Evolutionary conservation across 1,140 invertebrate species (phyloP).

Genomic region (Aleiodes sp.): DNA sequence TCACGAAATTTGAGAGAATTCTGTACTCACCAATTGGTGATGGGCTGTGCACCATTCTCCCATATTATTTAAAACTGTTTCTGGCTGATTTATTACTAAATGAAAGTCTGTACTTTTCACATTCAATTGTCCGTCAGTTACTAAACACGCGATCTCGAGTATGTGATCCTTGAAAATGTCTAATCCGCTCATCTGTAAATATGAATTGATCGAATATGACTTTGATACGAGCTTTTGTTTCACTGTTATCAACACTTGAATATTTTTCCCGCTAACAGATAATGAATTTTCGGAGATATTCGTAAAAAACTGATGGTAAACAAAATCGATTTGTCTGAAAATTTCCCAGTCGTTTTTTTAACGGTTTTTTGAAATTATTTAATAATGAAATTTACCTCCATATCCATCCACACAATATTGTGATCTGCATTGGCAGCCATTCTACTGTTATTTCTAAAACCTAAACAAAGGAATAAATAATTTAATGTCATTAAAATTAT

Average conservation of each 20-base stretch:
- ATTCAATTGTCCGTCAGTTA: slow-evolving; percentile 86
- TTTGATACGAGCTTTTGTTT: no score
- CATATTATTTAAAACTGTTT: slow-evolving; percentile 81
- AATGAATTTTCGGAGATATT: no score
- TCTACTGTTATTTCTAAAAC: neutral
- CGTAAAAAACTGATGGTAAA: no score
- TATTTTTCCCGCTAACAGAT: no score
- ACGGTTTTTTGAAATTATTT: neutral
- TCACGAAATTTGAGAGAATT: slow-evolving; percentile 14
- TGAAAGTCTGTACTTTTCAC: slow-evolving; percentile 80
- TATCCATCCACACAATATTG: slow-evolving; percentile 54
- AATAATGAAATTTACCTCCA: slow-evolving; percentile 44
- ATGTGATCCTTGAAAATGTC: slow-evolving; percentile 82
- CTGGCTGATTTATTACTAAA: slow-evolving; percentile 84
- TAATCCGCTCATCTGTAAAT: slow-evolving; percentile 68
- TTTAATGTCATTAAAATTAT: neutral
- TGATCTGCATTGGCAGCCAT: slow-evolving; percentile 9
- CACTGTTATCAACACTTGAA: no score
- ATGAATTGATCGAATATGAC: neutral
- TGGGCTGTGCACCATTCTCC: slow-evolving; percentile 82
- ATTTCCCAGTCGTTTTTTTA: neutral
- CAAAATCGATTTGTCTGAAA: no score
- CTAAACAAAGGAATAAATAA: neutral
- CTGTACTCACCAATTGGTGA: slow-evolving; percentile 73
- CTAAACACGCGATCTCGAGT: slow-evolving; percentile 87